phyloP scores from a whole-genome alignment of 2,888 invertebrate genomes.

The Tenthredo scrophulariae region DNA sequence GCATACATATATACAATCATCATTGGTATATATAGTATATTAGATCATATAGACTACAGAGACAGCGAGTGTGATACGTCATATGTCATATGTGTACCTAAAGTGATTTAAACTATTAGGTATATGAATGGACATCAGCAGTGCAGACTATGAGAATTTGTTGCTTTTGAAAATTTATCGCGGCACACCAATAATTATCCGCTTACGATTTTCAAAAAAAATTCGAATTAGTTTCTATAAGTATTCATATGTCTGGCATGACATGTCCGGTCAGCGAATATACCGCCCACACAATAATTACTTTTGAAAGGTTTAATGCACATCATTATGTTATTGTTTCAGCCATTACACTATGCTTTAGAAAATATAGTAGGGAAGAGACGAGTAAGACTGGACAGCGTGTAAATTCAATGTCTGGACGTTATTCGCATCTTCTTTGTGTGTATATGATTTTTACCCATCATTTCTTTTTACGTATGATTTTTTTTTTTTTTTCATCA shows the following conservation, averaged over 20 bases:
- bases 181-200: not conserved
- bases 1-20: not conserved
- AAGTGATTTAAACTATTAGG: not conserved
- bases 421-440: too few relatives aligned
- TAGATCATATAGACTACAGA: not conserved
- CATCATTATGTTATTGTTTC: not conserved
- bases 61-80: not conserved
- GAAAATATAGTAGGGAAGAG: not conserved
- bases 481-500: too few relatives aligned
- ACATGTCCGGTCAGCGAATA: not conserved
- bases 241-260: not conserved
- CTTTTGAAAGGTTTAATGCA: not conserved
- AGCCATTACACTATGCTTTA: not conserved
- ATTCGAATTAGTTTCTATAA: not conserved
- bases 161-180: not conserved
- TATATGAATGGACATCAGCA: not conserved
- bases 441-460: too few relatives aligned
- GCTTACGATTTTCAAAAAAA: not conserved
- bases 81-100: not conserved
- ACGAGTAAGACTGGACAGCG: not conserved
- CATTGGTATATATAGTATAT: not conserved
- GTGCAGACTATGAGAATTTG: not conserved
- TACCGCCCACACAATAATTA: not conserved
- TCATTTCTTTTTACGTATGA: too few relatives aligned
- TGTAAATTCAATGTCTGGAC: not conserved